Evolutionary conservation across 2,888 invertebrate species (phyloP), one percentile per base, ranked within the genome.

Genomic region (Isoperla grammatica): DNA sequence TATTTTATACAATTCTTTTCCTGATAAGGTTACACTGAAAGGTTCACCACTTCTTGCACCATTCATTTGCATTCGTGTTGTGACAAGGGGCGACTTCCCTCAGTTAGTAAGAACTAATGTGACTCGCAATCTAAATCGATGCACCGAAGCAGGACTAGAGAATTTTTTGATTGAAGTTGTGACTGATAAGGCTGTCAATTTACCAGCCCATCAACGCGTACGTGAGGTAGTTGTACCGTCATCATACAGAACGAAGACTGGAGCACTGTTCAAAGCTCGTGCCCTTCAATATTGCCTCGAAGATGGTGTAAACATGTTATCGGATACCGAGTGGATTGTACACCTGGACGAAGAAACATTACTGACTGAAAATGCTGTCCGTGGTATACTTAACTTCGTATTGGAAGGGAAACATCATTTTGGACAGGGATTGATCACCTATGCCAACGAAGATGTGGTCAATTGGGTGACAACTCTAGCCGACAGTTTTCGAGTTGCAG

Each of bases 381-480:
- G 86, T 57, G 95, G 95, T 9, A 88, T 97, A 69, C 78, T 97
- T 42, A 97, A 97, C 74, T 97, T 97, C 80, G 93, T 95, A 19
- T 79, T 88, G 66, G 94, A 95, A 76, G 96, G 95, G 0, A 93
- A 91, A 72, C 90, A 95, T 77, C 91, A 92, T 63, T 95, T 96
- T 77, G 96, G 96, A 0, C 97, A 97, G 77, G 96, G 95, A 2
- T 78, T 95, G 55, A 95, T 95, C 63, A 95, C 95, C 2, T 97
- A 97, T 77, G 95, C 96, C 4, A 96, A 95, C 77, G 95, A 95
- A 75, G 88, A 92, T 72, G 88, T 97, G 65, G 92, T 96, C 56
- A 97, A 97, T 73, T 96, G 96, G 95, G 79, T 96, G 63, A 97
- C 96, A 17, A 97, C 97, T 0, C 76, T 97, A 66, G 95, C 95